Conservation (phyloP, 2,113 vertebrate genomes). For the Lagopus leucura region DNA sequence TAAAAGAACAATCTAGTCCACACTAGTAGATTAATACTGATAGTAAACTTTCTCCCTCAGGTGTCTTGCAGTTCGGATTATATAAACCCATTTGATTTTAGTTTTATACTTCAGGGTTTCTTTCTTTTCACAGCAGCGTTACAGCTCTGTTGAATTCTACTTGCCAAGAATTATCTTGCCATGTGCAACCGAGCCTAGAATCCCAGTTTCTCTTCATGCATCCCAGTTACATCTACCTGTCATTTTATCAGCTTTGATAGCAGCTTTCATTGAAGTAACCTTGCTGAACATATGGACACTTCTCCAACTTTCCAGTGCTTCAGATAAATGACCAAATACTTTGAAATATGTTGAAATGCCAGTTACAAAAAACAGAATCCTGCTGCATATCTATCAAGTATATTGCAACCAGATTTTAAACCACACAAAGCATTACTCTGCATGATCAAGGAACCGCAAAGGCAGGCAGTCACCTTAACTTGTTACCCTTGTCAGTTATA, state of each 20-base stretch:
- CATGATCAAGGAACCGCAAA: neutral
- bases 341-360: neutral
- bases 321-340: neutral
- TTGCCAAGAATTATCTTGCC: neutral
- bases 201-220: neutral
- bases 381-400: neutral
- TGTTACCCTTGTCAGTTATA: neutral
- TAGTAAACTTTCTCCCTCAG: neutral
- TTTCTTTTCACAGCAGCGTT: neutral
- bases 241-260: neutral
- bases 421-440: fast-evolving
- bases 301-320: neutral
- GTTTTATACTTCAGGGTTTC: neutral
- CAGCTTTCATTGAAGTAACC: neutral
- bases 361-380: neutral
- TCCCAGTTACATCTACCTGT: neutral
- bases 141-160: neutral
- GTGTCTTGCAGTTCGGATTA: neutral
- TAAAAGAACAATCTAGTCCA: neutral
- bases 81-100: neutral
- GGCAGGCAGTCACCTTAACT: neutral
- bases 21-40: neutral
- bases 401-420: neutral
- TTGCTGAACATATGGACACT: neutral
- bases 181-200: neutral